Conservation (phyloP, 1,140 invertebrate species). For the Apis dorsata region DNA sequence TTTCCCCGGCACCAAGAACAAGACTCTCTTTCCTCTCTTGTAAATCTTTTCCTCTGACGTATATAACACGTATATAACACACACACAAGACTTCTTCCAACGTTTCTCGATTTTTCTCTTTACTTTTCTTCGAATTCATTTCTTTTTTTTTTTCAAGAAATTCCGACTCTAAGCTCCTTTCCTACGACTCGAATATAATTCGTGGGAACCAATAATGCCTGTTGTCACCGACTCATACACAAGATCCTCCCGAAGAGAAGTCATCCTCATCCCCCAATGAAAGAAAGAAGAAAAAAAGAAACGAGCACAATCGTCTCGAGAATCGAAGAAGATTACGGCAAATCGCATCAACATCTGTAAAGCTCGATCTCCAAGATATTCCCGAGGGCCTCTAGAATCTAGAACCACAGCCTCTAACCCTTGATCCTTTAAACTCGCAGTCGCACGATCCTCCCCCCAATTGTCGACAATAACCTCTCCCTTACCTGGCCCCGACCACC, state of each 20-base stretch:
- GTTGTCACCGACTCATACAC: background rate
- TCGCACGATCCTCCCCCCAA: slow-evolving; percentile 22
- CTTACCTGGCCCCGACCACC: slow-evolving; percentile 1
- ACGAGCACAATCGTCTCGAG: background rate
- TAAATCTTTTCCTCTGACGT: background rate
- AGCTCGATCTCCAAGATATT: slow-evolving; percentile 8
- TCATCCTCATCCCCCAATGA: background rate
- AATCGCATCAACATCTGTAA: slow-evolving; percentile 44
- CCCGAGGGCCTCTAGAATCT: background rate
- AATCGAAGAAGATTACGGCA: slow-evolving; percentile 38
- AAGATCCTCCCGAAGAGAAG: background rate
- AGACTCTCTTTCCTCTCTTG: background rate
- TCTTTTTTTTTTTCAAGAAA: no score
- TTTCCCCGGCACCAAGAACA: background rate
- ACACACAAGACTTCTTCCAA: background rate
- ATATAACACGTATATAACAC: no score
- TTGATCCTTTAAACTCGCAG: slow-evolving; percentile 36
- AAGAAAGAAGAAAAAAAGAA: background rate
- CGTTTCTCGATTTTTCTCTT: no score
- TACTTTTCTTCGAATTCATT: no score
- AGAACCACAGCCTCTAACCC: slow-evolving; percentile 6
- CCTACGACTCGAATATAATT: background rate
- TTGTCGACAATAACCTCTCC: slow-evolving; percentile 31
- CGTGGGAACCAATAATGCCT: background rate
- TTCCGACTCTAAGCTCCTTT: background rate